These are phyloP conservation scores for Hydropsyche tenuis DNA, from an alignment of 1,140 invertebrate species.

Conservation along the genomic window DNA sequence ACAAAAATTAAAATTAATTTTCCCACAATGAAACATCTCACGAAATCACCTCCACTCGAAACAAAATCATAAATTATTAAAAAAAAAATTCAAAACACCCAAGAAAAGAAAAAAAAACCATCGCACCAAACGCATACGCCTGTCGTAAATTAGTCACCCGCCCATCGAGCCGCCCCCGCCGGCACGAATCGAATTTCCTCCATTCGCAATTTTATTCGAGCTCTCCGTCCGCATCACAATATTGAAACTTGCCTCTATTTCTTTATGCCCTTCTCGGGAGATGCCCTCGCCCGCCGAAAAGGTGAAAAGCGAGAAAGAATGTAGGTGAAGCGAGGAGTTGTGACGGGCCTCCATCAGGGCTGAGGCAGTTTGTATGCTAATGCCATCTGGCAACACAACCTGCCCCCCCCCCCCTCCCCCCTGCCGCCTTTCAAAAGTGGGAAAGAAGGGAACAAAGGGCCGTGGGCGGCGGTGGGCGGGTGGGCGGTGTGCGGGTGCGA, in stretches of 20 bases:
- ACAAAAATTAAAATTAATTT: too few relatives aligned
- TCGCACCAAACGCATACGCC: background rate
- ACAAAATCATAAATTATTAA: too few relatives aligned
- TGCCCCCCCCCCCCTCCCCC: conserved; percentile 6
- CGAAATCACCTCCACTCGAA: too few relatives aligned
- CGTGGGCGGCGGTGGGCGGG: too few relatives aligned
- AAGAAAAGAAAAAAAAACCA: too few relatives aligned
- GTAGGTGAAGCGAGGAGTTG: conserved; percentile 41
- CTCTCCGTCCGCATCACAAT: conserved; percentile 36
- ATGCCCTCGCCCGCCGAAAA: background rate
- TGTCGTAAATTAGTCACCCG: conserved; percentile 20
- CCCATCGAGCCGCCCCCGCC: background rate
- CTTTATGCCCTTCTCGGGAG: background rate
- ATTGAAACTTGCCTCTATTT: conserved; percentile 36
- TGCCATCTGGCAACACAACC: conserved; percentile 32
- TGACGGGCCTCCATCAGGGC: conserved; percentile 48
- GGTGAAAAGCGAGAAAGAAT: conserved; percentile 48
- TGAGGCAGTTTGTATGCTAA: conserved; percentile 50
- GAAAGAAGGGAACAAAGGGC: background rate
- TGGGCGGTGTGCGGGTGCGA: too few relatives aligned
- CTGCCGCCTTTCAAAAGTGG: too few relatives aligned
- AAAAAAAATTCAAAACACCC: too few relatives aligned
- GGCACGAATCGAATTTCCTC: conserved; percentile 20
- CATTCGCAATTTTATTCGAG: conserved; percentile 2
- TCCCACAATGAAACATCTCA: too few relatives aligned